A percentile compares a stretch with the other conserved stretches of the same genome.
These are phyloP conservation scores for Drosophila malerkotliana DNA, from an alignment of 1,140 invertebrate species.

Conservation along the genomic window DNA sequence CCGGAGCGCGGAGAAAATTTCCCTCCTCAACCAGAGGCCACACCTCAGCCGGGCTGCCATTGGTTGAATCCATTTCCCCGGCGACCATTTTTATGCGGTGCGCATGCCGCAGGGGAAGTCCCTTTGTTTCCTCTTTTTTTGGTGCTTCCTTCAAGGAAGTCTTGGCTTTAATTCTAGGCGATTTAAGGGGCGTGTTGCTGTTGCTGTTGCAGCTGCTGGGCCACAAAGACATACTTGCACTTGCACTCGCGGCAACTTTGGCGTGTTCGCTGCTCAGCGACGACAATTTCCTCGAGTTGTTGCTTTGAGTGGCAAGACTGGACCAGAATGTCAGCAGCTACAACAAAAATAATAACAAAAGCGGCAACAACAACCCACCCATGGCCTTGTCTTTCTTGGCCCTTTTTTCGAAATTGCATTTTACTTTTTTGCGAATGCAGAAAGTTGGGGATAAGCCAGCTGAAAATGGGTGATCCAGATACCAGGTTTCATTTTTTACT, in stretches of 20 bases:
- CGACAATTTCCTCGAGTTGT: conserved; percentile 68
- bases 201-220: conserved; percentile 29
- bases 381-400: conserved; percentile 72
- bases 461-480: conserved; percentile 23
- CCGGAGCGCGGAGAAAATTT: conserved; percentile 63
- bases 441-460: conserved; percentile 49
- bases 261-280: conserved; percentile 48
- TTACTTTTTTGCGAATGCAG: conserved; percentile 61
- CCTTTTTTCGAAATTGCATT: conserved; percentile 58
- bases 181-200: conserved; percentile 36
- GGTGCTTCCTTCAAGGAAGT: not conserved
- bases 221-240: conserved; percentile 69
- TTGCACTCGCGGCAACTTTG: conserved; percentile 64
- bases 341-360: conserved; percentile 8
- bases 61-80: conserved; percentile 65
- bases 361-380: conserved; percentile 29
- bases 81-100: conserved; percentile 63
- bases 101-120: conserved; percentile 58
- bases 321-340: conserved; percentile 42
- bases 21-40: conserved; percentile 59
- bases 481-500: not conserved
- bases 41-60: conserved; percentile 64
- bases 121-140: conserved; percentile 12
- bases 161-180: conserved; percentile 70
- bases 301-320: conserved; percentile 64